Base-by-base conservation (phyloP, 2,797 vertebrate genomes). In the Phrynocephalus guinanensis region DNA sequence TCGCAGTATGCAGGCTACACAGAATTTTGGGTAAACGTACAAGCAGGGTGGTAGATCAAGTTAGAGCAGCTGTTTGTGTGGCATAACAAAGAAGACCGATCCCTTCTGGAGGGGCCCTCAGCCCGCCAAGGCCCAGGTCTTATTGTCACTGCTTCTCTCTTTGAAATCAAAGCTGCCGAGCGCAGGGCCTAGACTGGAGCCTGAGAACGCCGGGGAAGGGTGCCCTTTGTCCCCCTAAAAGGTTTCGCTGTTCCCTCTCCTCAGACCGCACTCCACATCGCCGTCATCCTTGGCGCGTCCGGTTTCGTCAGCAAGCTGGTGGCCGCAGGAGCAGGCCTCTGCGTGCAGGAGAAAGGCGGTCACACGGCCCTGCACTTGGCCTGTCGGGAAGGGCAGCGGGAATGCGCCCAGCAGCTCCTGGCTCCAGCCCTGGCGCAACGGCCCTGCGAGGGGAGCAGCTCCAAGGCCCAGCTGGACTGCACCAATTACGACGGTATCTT, bases 221-320 rank as follows among this genome's bases (percentile, higher is more conserved):
- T 56, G 13, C 52, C 52, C 13, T 9, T 56, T 56, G 9, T 15
- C 16, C 60, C 2, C 18, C 18, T 63, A 15, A 38, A 56, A 50
- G 8, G 2, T 44, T 28, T 30, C 67, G 0, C 44, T 75, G 5
- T 81, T 38, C 26, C 68, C 16, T 52, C 20, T 50, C 81, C 13
- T 82, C 91, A 97, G 97, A 97, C 97, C 0, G 96, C 97, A 2
- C 89, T 97, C 73, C 97, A 97, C 92, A 91, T 97, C 38, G 97
- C 97, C 0, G 96, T 96, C 87, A 97, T 97, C 52, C 94, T 97
- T 2, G 96, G 95, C 52, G 95, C 94, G 44, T 90, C 95, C 0
- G 94, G 95, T 48, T 89, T 95, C 0, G 95, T 97, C 71, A 73
- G 91, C 85, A 96, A 95, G 10, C 84, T 97, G 63, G 93, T 96